Evolutionary conservation across 1,140 invertebrate genomes (phyloP).

Genomic region (Conus betulinus): DNA sequence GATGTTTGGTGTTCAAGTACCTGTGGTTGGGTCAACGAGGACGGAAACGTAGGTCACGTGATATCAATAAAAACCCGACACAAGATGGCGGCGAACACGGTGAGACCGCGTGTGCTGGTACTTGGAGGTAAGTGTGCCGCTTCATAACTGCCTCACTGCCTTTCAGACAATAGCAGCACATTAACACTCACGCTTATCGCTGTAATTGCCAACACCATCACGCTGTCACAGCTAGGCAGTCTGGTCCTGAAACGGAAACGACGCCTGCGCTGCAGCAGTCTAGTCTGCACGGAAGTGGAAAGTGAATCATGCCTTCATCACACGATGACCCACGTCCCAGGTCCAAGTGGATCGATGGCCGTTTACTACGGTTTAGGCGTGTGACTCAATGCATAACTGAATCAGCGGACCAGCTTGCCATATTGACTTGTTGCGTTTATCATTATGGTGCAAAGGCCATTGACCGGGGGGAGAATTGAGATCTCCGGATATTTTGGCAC

Average conservation of each 20-base stretch:
- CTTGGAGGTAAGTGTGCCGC: constrained; percentile 33
- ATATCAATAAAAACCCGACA: constrained; percentile 37
- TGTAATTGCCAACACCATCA: background rate
- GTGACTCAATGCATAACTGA: too few relatives aligned
- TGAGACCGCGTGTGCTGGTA: constrained; percentile 45
- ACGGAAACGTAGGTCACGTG: constrained; percentile 42
- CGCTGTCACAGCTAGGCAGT: background rate
- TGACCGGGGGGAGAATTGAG: too few relatives aligned
- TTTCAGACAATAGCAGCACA: background rate
- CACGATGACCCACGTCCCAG: background rate
- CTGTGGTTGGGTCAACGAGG: background rate
- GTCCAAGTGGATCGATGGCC: too few relatives aligned
- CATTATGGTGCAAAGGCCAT: too few relatives aligned
- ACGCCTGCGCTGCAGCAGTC: too few relatives aligned
- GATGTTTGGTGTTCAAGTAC: background rate
- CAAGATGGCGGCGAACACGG: constrained; percentile 53
- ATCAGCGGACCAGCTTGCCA: too few relatives aligned
- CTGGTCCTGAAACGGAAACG: background rate
- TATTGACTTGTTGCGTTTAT: too few relatives aligned
- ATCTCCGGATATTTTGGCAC: too few relatives aligned
- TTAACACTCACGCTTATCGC: background rate
- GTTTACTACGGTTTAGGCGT: too few relatives aligned
- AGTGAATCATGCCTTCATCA: background rate
- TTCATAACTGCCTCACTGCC: too few relatives aligned
- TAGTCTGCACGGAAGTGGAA: background rate